Percentiles rank a stretch among this genome's conserved stretches.
Conservation (phyloP, 2,797 vertebrate species). For the Bradypus variegatus region DNA sequence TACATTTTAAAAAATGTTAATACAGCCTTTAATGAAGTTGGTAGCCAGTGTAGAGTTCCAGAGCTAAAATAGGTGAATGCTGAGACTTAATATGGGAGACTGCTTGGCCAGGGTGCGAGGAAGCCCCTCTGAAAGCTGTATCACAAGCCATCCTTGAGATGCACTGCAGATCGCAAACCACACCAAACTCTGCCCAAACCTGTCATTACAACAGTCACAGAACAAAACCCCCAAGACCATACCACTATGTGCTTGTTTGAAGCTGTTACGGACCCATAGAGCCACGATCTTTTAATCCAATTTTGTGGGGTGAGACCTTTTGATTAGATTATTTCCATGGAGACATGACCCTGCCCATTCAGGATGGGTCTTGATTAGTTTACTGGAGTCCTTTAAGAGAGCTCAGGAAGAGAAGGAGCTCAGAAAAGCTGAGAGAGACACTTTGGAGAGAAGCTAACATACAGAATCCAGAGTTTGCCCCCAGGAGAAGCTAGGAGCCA, state of each 20-base stretch:
- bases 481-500: too few species aligned
- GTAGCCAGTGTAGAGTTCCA: not conserved
- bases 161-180: not conserved
- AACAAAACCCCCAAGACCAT: not conserved
- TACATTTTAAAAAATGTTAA: not conserved
- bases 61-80: not conserved
- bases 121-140: not conserved
- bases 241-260: not conserved
- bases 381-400: too few species aligned
- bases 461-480: too few species aligned
- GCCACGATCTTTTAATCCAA: too few species aligned
- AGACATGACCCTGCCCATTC: too few species aligned
- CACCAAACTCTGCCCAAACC: not conserved
- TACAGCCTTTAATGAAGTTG: not conserved
- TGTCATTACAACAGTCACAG: not conserved
- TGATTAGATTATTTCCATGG: too few species aligned
- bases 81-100: not conserved
- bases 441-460: too few species aligned
- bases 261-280: too few species aligned
- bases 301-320: too few species aligned
- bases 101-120: not conserved
- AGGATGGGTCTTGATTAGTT: too few species aligned
- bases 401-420: too few species aligned
- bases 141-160: not conserved
- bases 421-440: too few species aligned